These are phyloP conservation scores for Pardalotus punctatus DNA, from an alignment of 2,113 vertebrate genomes.

Conservation along the genomic window DNA sequence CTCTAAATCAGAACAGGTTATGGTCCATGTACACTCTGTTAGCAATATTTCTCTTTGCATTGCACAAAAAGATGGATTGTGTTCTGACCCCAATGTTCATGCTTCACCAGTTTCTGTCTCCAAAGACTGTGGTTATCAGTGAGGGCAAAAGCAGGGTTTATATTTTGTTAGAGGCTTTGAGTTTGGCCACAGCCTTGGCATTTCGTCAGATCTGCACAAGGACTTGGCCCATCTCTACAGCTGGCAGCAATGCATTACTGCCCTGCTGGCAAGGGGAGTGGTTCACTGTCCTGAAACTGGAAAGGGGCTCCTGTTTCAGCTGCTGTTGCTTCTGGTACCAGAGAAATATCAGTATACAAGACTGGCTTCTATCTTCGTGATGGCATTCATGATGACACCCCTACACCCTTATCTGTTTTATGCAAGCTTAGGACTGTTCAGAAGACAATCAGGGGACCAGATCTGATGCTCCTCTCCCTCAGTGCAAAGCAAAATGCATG, in stretches of 20 bases:
- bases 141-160: background rate
- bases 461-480: background rate
- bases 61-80: background rate
- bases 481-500: background rate
- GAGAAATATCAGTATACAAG: background rate
- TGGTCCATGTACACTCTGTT: fast-evolving
- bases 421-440: background rate
- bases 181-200: background rate
- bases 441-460: background rate
- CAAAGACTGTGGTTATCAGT: background rate
- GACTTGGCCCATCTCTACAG: background rate
- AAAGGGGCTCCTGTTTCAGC: background rate
- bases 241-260: background rate
- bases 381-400: background rate
- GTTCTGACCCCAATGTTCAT: fast-evolving
- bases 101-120: background rate
- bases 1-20: background rate
- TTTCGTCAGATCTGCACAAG: background rate
- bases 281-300: background rate
- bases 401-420: background rate
- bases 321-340: background rate
- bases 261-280: background rate
- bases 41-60: background rate
- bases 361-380: background rate
- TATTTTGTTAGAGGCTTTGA: background rate